These are phyloP conservation scores for Allobates femoralis DNA, from an alignment of 2,797 vertebrate species.

Conservation along the genomic window DNA sequence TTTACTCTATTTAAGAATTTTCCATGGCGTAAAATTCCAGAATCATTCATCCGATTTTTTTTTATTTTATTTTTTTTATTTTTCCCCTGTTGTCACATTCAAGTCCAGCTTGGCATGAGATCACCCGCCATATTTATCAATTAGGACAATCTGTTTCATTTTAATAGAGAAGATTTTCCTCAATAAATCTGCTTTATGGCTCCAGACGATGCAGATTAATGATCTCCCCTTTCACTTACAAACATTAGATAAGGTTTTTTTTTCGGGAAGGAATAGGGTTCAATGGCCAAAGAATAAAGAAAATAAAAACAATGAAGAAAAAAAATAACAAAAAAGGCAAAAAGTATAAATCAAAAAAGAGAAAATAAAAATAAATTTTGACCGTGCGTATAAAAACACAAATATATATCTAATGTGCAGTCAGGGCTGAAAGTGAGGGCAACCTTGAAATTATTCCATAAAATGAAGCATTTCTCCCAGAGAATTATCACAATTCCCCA, in stretches of 20 bases:
- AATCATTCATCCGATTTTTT: neutral
- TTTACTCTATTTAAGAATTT: neutral
- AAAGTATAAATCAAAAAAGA: neutral
- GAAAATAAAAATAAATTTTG: no score
- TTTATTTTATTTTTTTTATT: no score
- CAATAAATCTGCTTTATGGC: constrained; percentile 19
- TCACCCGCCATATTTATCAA: constrained; percentile 20
- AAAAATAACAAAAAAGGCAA: neutral
- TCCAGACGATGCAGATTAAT: neutral
- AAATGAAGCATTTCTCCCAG: no score
- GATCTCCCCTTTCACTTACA: constrained; percentile 17
- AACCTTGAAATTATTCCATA: no score
- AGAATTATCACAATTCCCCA: no score
- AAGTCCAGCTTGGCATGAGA: neutral
- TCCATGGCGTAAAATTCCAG: neutral
- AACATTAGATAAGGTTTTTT: constrained; percentile 14
- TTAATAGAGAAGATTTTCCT: constrained; percentile 25
- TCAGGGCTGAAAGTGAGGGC: no score
- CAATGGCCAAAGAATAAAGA: neutral
- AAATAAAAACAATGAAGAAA: neutral
- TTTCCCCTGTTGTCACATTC: neutral
- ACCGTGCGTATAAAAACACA: no score
- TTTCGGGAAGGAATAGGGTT: neutral
- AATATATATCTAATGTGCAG: no score
- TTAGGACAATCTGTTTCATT: constrained; percentile 44